These are phyloP conservation scores for Eupeodes luniger DNA, from an alignment of 2,888 invertebrate species.

Conservation along the genomic window DNA sequence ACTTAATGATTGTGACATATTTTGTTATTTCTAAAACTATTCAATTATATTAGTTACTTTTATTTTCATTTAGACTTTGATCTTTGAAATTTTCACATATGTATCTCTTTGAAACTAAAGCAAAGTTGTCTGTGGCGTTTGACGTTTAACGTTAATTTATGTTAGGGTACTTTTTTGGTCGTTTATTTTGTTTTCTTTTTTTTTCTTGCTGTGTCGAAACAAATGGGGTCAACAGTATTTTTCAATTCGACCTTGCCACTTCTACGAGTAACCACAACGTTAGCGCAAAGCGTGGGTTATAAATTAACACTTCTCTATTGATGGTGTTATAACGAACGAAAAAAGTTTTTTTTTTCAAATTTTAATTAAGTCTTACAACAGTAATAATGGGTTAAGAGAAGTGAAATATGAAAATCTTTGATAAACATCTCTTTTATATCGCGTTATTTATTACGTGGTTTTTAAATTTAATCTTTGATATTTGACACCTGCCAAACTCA, in stretches of 20 bases:
- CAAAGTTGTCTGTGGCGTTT: not conserved
- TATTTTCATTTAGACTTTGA: not conserved
- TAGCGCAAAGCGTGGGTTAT: not conserved
- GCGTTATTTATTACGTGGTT: too few relatives aligned
- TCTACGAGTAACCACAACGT: not conserved
- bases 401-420: too few relatives aligned
- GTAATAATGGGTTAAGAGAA: too few relatives aligned
- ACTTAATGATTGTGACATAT: constrained; percentile 40
- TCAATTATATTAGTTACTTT: not conserved
- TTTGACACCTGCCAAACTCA: too few relatives aligned
- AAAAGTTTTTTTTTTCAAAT: too few relatives aligned
- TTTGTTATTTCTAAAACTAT: not conserved
- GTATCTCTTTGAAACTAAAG: not conserved
- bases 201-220: not conserved
- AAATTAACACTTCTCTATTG: constrained; percentile 18
- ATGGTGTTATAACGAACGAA: not conserved
- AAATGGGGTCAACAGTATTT: constrained; percentile 17
- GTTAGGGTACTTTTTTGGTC: not conserved
- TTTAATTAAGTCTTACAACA: too few relatives aligned
- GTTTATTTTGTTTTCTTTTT: not conserved
- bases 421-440: too few relatives aligned
- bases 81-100: not conserved
- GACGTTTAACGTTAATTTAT: not conserved
- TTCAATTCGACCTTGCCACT: constrained; percentile 21
- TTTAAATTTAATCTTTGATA: too few relatives aligned